Conservation (phyloP, 2,113 vertebrate genomes). For the Melanostigma gelatinosum region DNA sequence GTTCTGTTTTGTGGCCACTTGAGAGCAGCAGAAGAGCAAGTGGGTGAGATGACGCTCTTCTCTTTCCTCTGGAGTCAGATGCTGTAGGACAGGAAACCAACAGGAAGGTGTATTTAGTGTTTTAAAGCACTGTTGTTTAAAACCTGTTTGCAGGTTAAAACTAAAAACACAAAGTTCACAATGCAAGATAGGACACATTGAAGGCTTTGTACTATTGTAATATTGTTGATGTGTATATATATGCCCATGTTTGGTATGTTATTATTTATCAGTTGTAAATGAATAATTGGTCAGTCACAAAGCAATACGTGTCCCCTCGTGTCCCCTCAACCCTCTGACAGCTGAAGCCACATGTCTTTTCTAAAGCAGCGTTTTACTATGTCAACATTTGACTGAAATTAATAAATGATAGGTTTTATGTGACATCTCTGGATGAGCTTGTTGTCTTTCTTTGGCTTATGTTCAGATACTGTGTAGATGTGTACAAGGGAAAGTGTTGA, state of each 20-base stretch:
- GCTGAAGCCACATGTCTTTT: too few relatives aligned
- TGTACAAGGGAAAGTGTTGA: too few relatives aligned
- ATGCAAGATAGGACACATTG: slow-evolving; percentile 38
- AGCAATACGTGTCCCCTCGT: too few relatives aligned
- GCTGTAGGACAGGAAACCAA: slow-evolving; percentile 22
- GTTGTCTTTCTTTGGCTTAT: too few relatives aligned
- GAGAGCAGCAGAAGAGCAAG: slow-evolving; percentile 44
- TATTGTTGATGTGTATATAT: slow-evolving; percentile 77
- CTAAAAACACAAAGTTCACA: slow-evolving; percentile 52
- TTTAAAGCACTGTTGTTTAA: slow-evolving; percentile 56
- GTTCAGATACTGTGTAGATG: too few relatives aligned
- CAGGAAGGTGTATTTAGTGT: slow-evolving; percentile 40
- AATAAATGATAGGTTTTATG: too few relatives aligned
- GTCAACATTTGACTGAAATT: too few relatives aligned
- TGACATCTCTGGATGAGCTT: too few relatives aligned
- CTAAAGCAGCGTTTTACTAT: too few relatives aligned
- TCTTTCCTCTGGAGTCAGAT: slow-evolving; percentile 1
- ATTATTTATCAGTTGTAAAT: slow-evolving; percentile 58
- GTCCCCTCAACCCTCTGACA: too few relatives aligned
- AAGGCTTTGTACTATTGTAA: slow-evolving; percentile 79
- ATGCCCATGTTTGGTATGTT: slow-evolving; percentile 59
- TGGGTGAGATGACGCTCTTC: background rate
- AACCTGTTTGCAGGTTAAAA: slow-evolving; percentile 74
- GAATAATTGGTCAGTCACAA: slow-evolving; percentile 22
- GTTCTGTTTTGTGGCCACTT: slow-evolving; percentile 49